These are phyloP conservation scores for Aviceda subcristata DNA, from an alignment of 2,113 vertebrate genomes.

Conservation along the genomic window DNA sequence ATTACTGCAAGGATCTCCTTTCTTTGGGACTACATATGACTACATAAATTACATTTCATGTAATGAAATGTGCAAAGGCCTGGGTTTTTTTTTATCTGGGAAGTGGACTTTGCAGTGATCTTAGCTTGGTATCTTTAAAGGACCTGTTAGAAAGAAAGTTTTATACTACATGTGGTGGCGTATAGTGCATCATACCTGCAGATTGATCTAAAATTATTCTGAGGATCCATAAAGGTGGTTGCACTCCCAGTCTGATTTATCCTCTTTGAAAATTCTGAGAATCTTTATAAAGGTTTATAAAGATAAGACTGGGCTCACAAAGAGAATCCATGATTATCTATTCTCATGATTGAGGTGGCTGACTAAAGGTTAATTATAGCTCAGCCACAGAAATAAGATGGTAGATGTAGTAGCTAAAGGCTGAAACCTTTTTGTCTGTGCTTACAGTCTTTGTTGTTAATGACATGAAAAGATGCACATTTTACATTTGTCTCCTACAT, in stretches of 20 bases:
- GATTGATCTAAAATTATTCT: not conserved
- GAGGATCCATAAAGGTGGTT: not conserved
- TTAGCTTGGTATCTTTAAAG: not conserved
- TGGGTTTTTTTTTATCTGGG: not conserved
- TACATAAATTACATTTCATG: not conserved
- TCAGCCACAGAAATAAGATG: not conserved
- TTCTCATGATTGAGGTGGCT: not conserved
- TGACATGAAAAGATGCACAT: not conserved
- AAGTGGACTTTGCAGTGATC: not conserved
- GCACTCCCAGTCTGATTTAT: not conserved
- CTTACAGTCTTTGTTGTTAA: conserved; percentile 39
- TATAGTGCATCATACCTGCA: not conserved
- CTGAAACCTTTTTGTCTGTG: conserved; percentile 9
- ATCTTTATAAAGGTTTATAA: not conserved
- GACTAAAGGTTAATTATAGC: conserved; percentile 26
- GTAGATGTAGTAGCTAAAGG: not conserved
- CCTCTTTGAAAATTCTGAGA: not conserved
- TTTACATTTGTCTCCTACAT: not conserved
- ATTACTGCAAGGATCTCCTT: not conserved
- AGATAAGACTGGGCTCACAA: not conserved
- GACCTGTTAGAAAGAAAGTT: not conserved
- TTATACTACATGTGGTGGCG: not conserved
- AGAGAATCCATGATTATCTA: not conserved
- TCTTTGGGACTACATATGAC: not conserved
- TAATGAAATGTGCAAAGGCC: not conserved